Conservation (phyloP, 2,113 vertebrate species). For the Myotis brandtii region DNA sequence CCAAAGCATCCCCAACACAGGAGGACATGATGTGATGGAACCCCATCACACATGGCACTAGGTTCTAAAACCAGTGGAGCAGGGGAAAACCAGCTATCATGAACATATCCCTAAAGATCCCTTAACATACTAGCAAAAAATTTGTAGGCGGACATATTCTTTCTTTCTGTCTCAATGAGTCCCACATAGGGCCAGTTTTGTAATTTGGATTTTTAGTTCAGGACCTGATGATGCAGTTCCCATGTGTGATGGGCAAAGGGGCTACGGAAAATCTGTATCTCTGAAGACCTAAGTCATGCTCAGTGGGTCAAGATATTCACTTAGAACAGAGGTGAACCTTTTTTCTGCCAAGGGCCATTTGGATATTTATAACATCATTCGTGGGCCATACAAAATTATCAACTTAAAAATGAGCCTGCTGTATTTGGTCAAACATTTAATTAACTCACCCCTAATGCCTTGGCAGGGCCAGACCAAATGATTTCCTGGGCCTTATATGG, state of each 20-base stretch:
- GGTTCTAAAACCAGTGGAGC: background rate
- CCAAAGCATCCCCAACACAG: background rate
- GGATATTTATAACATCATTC: too few relatives aligned
- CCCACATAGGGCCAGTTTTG: background rate
- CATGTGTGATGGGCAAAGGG: background rate
- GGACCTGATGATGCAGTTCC: background rate
- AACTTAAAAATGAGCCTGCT: too few relatives aligned
- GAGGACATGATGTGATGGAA: rapidly evolving
- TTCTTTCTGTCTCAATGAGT: background rate
- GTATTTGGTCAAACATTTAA: too few relatives aligned
- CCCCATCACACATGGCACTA: background rate
- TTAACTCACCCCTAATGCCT: too few relatives aligned
- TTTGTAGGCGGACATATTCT: background rate
- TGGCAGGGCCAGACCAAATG: too few relatives aligned
- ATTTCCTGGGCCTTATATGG: too few relatives aligned
- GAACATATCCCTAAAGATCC: background rate
- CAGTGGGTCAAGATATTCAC: rapidly evolving
- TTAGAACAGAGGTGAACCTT: background rate
- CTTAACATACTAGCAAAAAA: background rate
- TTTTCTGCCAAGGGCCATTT: too few relatives aligned
- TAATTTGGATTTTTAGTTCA: background rate
- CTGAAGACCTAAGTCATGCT: background rate
- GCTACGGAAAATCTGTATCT: background rate
- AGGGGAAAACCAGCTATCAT: rapidly evolving
- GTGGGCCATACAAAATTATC: too few relatives aligned